These are phyloP conservation scores for Leucoraja erinaceus DNA, from an alignment of 2,113 vertebrate species.

Conservation along the genomic window DNA sequence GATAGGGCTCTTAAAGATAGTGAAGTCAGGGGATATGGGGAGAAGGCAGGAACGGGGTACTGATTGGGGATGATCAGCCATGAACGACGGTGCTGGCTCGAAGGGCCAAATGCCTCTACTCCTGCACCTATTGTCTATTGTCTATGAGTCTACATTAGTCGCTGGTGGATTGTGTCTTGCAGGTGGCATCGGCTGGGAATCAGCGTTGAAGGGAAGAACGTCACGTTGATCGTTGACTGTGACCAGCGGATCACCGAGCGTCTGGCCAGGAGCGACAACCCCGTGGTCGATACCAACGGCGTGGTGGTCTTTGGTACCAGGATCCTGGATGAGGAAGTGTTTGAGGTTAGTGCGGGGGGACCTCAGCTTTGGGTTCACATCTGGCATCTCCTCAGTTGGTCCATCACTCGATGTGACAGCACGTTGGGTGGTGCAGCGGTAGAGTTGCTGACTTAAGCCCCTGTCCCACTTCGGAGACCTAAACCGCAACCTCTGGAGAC, in stretches of 20 bases:
- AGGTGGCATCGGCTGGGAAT: conserved; percentile 86
- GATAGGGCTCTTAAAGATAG: too few species aligned
- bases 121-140: too few species aligned
- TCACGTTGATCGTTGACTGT: conserved; percentile 74
- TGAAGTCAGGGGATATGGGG: too few species aligned
- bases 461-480: too few species aligned
- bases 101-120: too few species aligned
- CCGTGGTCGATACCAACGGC: conserved; percentile 66
- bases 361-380: neutral
- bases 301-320: conserved; percentile 71
- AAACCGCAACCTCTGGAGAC: too few species aligned
- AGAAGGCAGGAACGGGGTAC: too few species aligned
- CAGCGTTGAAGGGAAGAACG: conserved; percentile 62
- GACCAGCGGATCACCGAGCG: conserved; percentile 56
- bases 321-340: conserved; percentile 66
- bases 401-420: neutral
- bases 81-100: too few species aligned
- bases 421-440: too few species aligned
- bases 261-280: conserved; percentile 54
- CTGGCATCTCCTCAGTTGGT: neutral
- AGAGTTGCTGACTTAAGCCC: too few species aligned
- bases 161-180: conserved; percentile 17
- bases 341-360: conserved; percentile 64
- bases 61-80: too few species aligned
- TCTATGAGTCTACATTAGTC: neutral